Evolutionary conservation across 2,888 invertebrate species (phyloP).

Genomic region (Colostygia pectinataria): DNA sequence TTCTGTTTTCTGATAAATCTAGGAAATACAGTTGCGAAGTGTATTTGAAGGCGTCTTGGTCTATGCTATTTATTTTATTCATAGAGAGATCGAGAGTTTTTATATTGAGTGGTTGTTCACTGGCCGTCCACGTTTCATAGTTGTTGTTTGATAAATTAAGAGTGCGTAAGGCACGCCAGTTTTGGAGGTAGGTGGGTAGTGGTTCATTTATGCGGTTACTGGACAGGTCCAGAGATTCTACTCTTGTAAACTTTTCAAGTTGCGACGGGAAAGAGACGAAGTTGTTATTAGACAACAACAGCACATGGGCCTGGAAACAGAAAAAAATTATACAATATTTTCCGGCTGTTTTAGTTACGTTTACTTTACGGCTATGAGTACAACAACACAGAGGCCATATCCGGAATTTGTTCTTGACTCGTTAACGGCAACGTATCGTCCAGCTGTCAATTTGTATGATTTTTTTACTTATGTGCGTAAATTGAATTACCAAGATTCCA

Average conservation of each 20-base stretch:
- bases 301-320: slow-evolving; percentile 79
- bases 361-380: too few relatives aligned
- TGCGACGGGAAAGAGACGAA: slow-evolving; percentile 81
- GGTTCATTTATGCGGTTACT: slow-evolving; percentile 79
- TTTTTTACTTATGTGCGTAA: too few relatives aligned
- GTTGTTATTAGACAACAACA: slow-evolving; percentile 85
- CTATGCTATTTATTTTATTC: slow-evolving; percentile 85
- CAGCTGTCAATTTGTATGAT: too few relatives aligned
- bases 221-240: slow-evolving; percentile 75
- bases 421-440: too few relatives aligned
- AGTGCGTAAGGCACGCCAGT: slow-evolving; percentile 75
- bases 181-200: slow-evolving; percentile 66
- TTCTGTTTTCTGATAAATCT: slow-evolving; percentile 87
- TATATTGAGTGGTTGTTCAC: slow-evolving; percentile 56
- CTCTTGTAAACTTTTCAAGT: slow-evolving; percentile 71
- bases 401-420: too few relatives aligned
- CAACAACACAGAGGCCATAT: too few relatives aligned
- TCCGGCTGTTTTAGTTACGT: too few relatives aligned
- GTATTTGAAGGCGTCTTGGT: slow-evolving; percentile 82
- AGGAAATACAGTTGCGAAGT: slow-evolving; percentile 81
- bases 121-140: slow-evolving; percentile 61
- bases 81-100: slow-evolving; percentile 85
- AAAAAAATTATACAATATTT: slow-evolving; percentile 5
- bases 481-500: background rate
- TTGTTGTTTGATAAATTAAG: slow-evolving; percentile 84